Evolutionary conservation across 2,797 vertebrate species (phyloP), one percentile per base, ranked within the genome.

Genomic region (Liparis tanakae): DNA sequence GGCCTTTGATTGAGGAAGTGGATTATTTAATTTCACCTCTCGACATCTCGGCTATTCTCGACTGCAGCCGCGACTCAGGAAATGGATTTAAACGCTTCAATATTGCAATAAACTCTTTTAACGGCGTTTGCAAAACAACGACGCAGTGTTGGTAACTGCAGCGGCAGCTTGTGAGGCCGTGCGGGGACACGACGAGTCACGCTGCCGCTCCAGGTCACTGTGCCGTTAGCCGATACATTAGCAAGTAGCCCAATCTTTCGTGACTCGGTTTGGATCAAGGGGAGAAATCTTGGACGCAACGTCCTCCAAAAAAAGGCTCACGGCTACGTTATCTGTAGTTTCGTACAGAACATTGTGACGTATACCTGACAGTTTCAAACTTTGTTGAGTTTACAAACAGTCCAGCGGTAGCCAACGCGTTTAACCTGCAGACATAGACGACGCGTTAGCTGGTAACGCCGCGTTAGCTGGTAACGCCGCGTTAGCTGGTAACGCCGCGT

Each of bases 1-100:
- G 30, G 6, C 15, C 30, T 72, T 67, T 72, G 37, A 76, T 72
- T 44, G 55, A 70, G 53, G 55, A 74, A 57, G 51, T n/a, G 48
- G 56, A 71, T 56, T 36, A 39, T 75, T 78, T 44, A 69, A 69
- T 36, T 70, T 30, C 46, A n/a, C 39, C 63, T 71, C 54, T 48
- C 44, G 70, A 59, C 66, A 67, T 57, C 25, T n/a, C 51, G 44
- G 60, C 62, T 50, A 14, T 58, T 76, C 56, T 43, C 3, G 30
- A 67, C 61, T 36, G 13, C 18, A 50, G 30, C 7, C 7, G 41
- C 34, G 2, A 67, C 18, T 50, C 50, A 30, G 72, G 53, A 59
- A 70, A 77, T 48, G 1, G 66, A 77, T 65, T 3, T 0, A 53
- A 74, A 43, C 15, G 51, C n/a, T 37, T 74, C n/a, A 17, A 4